Conservation (phyloP, 2,888 invertebrate species). For the Plebejus melissa region DNA sequence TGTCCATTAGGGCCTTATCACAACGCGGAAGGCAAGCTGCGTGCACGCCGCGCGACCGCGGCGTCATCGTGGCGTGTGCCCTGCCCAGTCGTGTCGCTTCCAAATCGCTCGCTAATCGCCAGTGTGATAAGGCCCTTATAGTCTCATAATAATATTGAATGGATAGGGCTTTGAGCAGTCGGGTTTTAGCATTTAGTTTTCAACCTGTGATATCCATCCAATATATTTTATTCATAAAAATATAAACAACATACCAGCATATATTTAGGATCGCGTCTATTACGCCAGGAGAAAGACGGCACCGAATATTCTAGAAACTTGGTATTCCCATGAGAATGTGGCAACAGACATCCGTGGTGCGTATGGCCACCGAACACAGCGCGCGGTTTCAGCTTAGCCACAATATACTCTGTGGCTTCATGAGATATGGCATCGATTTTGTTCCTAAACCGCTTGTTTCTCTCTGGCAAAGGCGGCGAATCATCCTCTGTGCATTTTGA, state of each 20-base stretch:
- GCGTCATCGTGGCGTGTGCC: too few species aligned
- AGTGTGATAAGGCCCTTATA: too few species aligned
- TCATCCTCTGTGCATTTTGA: conserved; percentile 88
- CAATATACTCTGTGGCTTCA: conserved; percentile 85
- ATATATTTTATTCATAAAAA: too few species aligned
- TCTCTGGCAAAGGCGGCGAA: conserved; percentile 84
- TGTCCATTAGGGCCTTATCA: too few species aligned
- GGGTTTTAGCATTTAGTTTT: too few species aligned
- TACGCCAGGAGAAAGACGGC: conserved; percentile 98
- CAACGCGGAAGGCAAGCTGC: too few species aligned
- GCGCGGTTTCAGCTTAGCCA: conserved; percentile 83
- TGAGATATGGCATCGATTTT: conserved; percentile 93
- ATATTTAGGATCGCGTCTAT: conserved; percentile 94
- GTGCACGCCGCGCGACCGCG: too few species aligned
- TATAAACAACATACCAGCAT: conserved; percentile 82
- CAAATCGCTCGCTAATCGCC: too few species aligned
- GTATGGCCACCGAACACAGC: conserved; percentile 93
- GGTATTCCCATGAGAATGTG: conserved; percentile 60
- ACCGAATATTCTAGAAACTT: conserved; percentile 87
- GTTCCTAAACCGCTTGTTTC: conserved; percentile 85
- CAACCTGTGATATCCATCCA: too few species aligned
- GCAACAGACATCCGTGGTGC: conserved; percentile 90
- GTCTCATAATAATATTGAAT: too few species aligned
- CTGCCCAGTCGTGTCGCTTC: too few species aligned
- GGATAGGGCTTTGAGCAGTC: too few species aligned